Percentiles rank a stretch among this genome's conserved stretches.
phyloP scores from a whole-genome alignment of 2,797 vertebrate species.

The Trachurus trachurus region DNA sequence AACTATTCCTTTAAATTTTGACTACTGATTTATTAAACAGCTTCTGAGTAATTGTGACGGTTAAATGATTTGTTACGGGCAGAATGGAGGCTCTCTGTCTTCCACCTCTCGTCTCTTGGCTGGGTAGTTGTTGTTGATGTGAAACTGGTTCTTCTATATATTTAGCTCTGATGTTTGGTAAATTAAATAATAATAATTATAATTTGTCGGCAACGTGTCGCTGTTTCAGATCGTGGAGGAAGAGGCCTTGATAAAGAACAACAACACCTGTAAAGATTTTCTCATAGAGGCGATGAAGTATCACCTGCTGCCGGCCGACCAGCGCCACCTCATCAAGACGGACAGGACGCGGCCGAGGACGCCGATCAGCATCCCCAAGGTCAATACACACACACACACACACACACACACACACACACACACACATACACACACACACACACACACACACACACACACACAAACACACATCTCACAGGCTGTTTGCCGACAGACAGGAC shows the following conservation, averaged over 20 bases:
- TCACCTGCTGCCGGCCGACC: slow-evolving; percentile 95
- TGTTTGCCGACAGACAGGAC: neutral
- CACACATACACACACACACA: neutral
- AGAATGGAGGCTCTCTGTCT: too few species aligned
- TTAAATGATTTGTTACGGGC: too few species aligned
- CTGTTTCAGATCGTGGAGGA: slow-evolving; percentile 93
- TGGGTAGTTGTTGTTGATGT: too few species aligned
- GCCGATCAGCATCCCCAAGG: slow-evolving; percentile 96
- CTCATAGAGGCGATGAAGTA: slow-evolving; percentile 99
- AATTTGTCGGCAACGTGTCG: neutral
- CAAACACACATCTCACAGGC: neutral
- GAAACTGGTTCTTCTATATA: neutral
- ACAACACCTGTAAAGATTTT: slow-evolving; percentile 98
- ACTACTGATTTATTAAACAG: too few species aligned
- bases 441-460: neutral
- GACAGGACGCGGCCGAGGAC: slow-evolving; percentile 95
- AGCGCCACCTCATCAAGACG: slow-evolving; percentile 95
- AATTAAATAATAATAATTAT: too few species aligned
- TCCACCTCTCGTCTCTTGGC: too few species aligned
- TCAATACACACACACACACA: slow-evolving; percentile 48
- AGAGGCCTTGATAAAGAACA: slow-evolving; percentile 98
- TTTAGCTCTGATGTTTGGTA: neutral
- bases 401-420: neutral
- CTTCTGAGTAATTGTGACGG: too few species aligned
- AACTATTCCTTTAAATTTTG: too few species aligned